These are phyloP conservation scores for Neocloeon triangulifer DNA, from an alignment of 1,140 invertebrate species.

Conservation along the genomic window DNA sequence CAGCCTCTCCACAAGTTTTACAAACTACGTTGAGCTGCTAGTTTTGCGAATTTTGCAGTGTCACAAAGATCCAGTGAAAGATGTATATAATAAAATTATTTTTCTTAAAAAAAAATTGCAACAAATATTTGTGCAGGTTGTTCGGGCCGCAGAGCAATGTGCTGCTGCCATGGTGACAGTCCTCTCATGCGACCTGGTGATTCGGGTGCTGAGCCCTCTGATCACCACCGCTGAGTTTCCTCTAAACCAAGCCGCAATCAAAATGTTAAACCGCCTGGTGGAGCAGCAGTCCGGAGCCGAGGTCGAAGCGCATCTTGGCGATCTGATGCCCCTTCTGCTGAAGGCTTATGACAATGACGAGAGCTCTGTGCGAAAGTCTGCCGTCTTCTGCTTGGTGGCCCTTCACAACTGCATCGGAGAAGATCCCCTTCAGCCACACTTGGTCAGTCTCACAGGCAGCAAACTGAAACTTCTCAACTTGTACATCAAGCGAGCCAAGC, in stretches of 20 bases:
- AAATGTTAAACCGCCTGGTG: constrained; percentile 72
- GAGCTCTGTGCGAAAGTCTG: constrained; percentile 76
- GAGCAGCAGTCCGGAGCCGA: constrained; percentile 41
- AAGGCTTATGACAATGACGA: constrained; percentile 74
- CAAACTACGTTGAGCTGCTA: constrained; percentile 68
- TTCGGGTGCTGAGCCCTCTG: constrained; percentile 48
- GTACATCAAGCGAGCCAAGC: constrained; percentile 40
- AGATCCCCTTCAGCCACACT: constrained; percentile 50
- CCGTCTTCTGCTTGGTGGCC: constrained; percentile 88
- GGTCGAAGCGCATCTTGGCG: constrained; percentile 45
- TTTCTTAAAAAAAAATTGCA: too few relatives aligned
- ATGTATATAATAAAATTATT: too few relatives aligned
- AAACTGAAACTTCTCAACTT: constrained; percentile 57
- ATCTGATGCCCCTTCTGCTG: constrained; percentile 70
- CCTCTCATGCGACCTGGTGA: constrained; percentile 41
- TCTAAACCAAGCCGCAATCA: constrained; percentile 72
- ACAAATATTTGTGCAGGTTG: too few relatives aligned
- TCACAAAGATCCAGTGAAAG: constrained; percentile 51
- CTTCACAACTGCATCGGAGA: constrained; percentile 71
- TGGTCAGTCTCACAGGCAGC: constrained; percentile 55
- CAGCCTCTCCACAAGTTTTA: constrained; percentile 50
- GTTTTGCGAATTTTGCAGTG: constrained; percentile 67
- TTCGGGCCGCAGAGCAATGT: constrained; percentile 35
- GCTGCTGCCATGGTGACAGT: constrained; percentile 45
- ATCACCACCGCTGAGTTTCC: constrained; percentile 69